A percentile compares a stretch with the other conserved stretches of the same genome.
These are phyloP conservation scores for Jaculus jaculus DNA, from an alignment of 2,113 vertebrate species.

Conservation along the genomic window DNA sequence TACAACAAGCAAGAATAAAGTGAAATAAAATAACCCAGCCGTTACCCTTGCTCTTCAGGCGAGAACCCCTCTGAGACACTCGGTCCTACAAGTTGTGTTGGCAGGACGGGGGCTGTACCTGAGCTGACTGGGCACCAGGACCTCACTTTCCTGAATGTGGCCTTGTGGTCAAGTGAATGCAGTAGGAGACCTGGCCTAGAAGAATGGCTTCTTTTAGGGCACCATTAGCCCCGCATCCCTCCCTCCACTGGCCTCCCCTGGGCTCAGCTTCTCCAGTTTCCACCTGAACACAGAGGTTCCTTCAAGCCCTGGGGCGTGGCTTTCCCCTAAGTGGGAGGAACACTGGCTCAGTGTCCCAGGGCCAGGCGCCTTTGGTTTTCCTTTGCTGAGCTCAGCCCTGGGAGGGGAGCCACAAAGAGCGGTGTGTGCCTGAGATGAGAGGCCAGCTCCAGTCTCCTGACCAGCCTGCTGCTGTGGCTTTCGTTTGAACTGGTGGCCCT, in stretches of 20 bases:
- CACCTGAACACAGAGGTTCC: slow-evolving; percentile 68
- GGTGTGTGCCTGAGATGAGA: slow-evolving; percentile 26
- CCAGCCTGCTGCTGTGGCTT: not conserved
- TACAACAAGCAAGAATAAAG: not conserved
- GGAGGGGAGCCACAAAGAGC: slow-evolving; percentile 58
- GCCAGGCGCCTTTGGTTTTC: slow-evolving; percentile 59
- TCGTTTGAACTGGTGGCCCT: not conserved
- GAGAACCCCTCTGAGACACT: not conserved
- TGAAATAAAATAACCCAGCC: not conserved
- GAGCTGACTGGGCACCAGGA: not conserved
- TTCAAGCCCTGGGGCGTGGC: slow-evolving; percentile 30
- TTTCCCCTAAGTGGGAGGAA: slow-evolving; percentile 56
- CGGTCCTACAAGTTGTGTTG: rapidly evolving
- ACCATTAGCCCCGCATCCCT: not conserved
- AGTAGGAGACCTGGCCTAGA: not conserved
- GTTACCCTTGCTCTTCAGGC: not conserved
- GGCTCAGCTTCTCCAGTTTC: slow-evolving; percentile 24
- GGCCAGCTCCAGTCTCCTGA: not conserved
- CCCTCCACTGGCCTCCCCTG: not conserved
- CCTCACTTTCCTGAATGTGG: not conserved
- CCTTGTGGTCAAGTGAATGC: slow-evolving; percentile 39
- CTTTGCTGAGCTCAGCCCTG: slow-evolving; percentile 16
- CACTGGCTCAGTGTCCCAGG: slow-evolving; percentile 65
- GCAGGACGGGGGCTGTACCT: not conserved
- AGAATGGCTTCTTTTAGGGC: slow-evolving; percentile 54